phyloP scores from a whole-genome alignment of 2,797 vertebrate species.

The Syndactyla subalaris region DNA sequence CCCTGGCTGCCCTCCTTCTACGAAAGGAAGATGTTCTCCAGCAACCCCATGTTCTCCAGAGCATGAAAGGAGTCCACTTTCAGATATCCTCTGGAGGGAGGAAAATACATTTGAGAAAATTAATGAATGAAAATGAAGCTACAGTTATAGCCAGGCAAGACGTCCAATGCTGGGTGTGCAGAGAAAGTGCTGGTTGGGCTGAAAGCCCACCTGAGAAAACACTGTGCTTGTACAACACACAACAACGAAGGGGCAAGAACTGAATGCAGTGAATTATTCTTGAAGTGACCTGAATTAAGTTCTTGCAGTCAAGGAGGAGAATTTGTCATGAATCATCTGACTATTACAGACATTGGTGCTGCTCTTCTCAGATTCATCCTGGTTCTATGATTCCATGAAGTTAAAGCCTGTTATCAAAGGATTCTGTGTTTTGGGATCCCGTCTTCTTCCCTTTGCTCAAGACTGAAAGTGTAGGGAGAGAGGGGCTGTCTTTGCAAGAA shows the following conservation, averaged over 20 bases:
- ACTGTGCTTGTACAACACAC: neutral
- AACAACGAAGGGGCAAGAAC: neutral
- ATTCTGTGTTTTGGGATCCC: neutral
- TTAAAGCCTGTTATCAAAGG: neutral
- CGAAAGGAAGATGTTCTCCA: neutral
- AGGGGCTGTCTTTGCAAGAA: neutral
- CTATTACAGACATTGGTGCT: neutral
- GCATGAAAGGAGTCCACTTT: neutral
- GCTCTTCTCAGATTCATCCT: neutral
- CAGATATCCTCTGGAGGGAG: slow-evolving; percentile 23
- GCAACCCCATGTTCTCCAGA: neutral
- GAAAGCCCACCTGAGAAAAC: neutral
- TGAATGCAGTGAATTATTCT: neutral
- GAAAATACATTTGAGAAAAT: neutral
- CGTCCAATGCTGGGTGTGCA: neutral
- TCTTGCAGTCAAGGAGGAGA: neutral
- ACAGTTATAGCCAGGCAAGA: neutral
- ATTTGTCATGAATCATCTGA: neutral
- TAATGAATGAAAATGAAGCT: neutral
- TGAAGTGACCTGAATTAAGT: neutral
- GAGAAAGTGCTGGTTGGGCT: neutral
- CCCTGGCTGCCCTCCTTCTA: neutral
- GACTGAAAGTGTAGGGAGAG: neutral
- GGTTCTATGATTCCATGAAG: neutral
- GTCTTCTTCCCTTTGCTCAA: neutral